Evolutionary conservation across 2,888 invertebrate species (phyloP).

Genomic region (Pristionchus entomophagus): DNA sequence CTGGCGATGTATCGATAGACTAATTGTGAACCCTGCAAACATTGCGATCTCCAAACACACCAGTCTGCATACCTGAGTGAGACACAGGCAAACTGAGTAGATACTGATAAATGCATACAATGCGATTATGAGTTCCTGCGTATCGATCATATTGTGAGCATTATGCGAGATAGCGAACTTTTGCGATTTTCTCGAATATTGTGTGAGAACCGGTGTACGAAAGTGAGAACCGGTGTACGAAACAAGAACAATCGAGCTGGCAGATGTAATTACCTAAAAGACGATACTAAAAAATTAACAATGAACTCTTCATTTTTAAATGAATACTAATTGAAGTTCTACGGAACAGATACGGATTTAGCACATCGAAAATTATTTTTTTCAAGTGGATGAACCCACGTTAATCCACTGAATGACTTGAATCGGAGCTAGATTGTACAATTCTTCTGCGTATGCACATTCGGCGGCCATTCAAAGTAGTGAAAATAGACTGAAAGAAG

Average conservation of each 20-base stretch:
- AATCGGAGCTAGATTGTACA: background rate
- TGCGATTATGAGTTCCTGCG: background rate
- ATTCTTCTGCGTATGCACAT: background rate
- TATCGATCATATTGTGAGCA: no score
- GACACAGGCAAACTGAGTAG: background rate
- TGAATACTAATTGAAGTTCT: background rate
- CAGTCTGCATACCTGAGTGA: background rate
- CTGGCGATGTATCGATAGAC: background rate
- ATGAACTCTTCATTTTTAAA: background rate
- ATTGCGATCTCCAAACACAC: no score
- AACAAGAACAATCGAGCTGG: background rate
- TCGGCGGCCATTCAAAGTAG: background rate
- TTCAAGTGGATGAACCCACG: no score
- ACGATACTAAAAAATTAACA: background rate
- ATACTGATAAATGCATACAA: background rate
- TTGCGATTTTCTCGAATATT: background rate
- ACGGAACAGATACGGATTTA: no score
- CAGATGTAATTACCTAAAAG: background rate
- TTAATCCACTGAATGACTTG: background rate
- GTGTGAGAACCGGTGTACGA: no score
- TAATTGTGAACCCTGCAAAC: background rate
- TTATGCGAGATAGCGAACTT: background rate
- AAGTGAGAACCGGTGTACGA: background rate
- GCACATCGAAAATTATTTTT: no score
- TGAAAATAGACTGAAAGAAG: no score